Conservation (phyloP, 2,888 invertebrate species). For the Caenorhabditis becei region DNA sequence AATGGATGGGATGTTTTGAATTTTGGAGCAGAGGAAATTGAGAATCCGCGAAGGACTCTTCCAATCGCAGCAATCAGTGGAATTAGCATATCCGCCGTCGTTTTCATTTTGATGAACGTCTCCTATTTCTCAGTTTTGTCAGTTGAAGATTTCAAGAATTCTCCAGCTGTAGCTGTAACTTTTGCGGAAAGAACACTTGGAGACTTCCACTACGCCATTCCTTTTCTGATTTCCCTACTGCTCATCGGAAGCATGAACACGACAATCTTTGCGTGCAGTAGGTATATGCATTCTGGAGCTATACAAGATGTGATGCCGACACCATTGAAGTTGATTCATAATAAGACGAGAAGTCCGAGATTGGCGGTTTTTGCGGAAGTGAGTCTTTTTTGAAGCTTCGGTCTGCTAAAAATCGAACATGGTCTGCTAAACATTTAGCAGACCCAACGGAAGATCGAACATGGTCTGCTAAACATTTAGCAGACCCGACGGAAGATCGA, state of each 20-base stretch:
- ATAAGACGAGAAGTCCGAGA: constrained; percentile 69
- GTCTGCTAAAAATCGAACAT: not conserved
- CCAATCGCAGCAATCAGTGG: constrained; percentile 77
- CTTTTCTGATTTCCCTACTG: constrained; percentile 76
- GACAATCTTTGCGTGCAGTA: constrained; percentile 75
- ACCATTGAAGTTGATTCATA: constrained; percentile 67
- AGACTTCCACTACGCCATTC: constrained; percentile 73
- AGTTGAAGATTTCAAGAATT: constrained; percentile 88
- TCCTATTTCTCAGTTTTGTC: constrained; percentile 93
- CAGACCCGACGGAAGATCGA: too few relatives aligned
- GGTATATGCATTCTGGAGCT: constrained; percentile 64
- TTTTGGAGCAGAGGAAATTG: constrained; percentile 78
- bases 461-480: too few relatives aligned
- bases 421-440: too few relatives aligned
- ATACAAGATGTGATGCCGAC: constrained; percentile 63
- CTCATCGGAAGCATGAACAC: constrained; percentile 77
- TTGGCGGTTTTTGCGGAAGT: constrained; percentile 75
- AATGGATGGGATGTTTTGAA: constrained; percentile 80
- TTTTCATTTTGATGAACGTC: constrained; percentile 92
- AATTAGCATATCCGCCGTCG: constrained; percentile 71
- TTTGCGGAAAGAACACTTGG: constrained; percentile 75
- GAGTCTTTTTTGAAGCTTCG: not conserved
- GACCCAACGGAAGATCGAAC: too few relatives aligned
- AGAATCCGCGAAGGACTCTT: constrained; percentile 76
- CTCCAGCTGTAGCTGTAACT: constrained; percentile 89